Percentiles rank a stretch among this genome's conserved stretches.
Evolutionary conservation across 2,797 vertebrate species (phyloP).

Genomic region (Mareca strepera): DNA sequence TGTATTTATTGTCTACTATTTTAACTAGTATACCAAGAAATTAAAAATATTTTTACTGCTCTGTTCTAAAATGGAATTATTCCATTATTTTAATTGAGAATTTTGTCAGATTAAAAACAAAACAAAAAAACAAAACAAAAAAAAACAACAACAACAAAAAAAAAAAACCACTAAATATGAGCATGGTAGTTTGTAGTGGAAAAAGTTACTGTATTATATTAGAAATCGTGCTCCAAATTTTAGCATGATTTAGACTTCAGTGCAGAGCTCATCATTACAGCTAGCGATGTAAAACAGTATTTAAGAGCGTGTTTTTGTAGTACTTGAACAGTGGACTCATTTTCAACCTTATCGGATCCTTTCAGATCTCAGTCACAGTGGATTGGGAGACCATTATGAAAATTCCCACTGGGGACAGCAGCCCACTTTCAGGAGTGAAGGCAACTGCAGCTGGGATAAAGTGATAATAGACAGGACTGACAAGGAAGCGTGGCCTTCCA

Average conservation of each 20-base stretch:
- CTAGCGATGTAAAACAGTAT: background rate
- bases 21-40: background rate
- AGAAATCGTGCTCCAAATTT: background rate
- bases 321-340: conserved; percentile 43
- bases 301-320: background rate
- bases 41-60: background rate
- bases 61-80: background rate
- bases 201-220: background rate
- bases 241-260: background rate
- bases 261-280: background rate
- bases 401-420: conserved; percentile 89
- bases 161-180: background rate
- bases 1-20: background rate
- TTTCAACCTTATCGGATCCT: conserved; percentile 64
- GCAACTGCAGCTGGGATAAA: conserved; percentile 90
- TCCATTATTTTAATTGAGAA: background rate
- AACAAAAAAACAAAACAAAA: background rate
- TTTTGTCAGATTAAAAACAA: background rate
- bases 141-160: background rate
- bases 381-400: conserved; percentile 91
- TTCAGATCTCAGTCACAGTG: conserved; percentile 89
- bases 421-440: conserved; percentile 83
- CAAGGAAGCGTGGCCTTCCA: conserved; percentile 90
- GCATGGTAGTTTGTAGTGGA: background rate
- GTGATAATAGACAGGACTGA: conserved; percentile 89